phyloP scores from a whole-genome alignment of 2,797 vertebrate genomes.

The Poecilia wingei region DNA sequence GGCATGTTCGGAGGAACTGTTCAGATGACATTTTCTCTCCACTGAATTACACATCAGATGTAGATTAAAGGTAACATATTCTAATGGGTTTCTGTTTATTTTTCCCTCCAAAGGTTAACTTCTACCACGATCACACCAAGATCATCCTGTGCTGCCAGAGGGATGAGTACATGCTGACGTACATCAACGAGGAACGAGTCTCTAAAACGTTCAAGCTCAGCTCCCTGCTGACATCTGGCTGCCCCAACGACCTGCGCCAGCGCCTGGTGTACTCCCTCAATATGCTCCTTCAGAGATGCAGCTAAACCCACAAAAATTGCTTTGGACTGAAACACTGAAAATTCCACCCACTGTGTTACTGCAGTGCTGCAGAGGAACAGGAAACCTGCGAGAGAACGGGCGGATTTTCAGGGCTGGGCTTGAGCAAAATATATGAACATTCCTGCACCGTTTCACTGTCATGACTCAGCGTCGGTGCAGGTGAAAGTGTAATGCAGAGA shows the following conservation, averaged over 20 bases:
- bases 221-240: conserved; percentile 88
- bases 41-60: not conserved
- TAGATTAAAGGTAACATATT: not conserved
- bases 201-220: conserved; percentile 92
- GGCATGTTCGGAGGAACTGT: conserved; percentile 26
- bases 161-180: conserved; percentile 94
- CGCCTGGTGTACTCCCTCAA: conserved; percentile 96
- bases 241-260: conserved; percentile 88
- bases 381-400: conserved; percentile 17
- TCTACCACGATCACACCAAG: conserved; percentile 99
- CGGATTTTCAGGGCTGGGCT: conserved; percentile 27
- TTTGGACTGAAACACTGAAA: conserved; percentile 5
- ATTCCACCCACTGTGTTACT: conserved; percentile 20
- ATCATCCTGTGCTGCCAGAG: conserved; percentile 94
- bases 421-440: conserved; percentile 49
- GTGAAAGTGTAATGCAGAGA: conserved; percentile 33
- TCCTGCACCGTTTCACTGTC: conserved; percentile 39
- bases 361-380: conserved; percentile 40
- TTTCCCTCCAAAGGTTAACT: conserved; percentile 87
- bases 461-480: conserved; percentile 50
- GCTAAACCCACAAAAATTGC: conserved; percentile 73
- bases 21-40: not conserved
- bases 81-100: conserved; percentile 14
- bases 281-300: conserved; percentile 95
- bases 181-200: conserved; percentile 96